Base-by-base conservation (phyloP, 2,113 vertebrate species). In the Bos javanicus region DNA sequence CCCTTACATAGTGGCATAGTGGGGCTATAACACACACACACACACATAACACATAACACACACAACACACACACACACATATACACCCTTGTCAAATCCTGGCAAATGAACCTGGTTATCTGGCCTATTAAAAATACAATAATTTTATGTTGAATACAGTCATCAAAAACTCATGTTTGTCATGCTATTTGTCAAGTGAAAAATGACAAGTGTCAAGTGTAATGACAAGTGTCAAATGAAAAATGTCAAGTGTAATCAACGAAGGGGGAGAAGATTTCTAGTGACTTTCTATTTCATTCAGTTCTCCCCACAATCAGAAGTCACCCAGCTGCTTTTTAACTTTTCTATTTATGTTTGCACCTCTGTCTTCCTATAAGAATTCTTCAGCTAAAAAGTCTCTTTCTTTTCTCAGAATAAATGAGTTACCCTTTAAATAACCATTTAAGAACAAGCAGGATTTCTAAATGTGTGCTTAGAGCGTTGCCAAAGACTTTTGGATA, bases 341-440 rank as follows among this genome's bases (percentile, higher is more conserved):
- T 60, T 93, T 91, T 95, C n/a, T 23, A 91, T 95, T 80, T 62
- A 86, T 86, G 93, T 95, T 90, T 39, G 33, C 23, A 54, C 26
- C 36, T 19, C 17, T 93, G 7, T 94, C 83, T 96, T 92, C 5
- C 54, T 96, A 14, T 90, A 52, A 78, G 78, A 78, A 64, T 96
- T 82, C 39, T 97, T 89, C 64, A 67, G 39, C 13, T 67, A 52
- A 85, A n/a, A 91, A 52, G 12, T 21, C 30, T 11, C 87, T 96
- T 82, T 85, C 23, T 87, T 33, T 87, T 28, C 78, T 92, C 86
- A 96, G 50, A 82, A 78, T 97, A 46, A 96, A 98, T 56, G 74
- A 95, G n/a, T 64, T 96, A 1, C 88, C 1, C 14, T 97, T 62
- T 67, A 89, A 71, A 67, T 94, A 94, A 46, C 25, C 16, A 67